Conservation (phyloP, 2,113 vertebrate genomes). For the Pseudopipra pipra region DNA sequence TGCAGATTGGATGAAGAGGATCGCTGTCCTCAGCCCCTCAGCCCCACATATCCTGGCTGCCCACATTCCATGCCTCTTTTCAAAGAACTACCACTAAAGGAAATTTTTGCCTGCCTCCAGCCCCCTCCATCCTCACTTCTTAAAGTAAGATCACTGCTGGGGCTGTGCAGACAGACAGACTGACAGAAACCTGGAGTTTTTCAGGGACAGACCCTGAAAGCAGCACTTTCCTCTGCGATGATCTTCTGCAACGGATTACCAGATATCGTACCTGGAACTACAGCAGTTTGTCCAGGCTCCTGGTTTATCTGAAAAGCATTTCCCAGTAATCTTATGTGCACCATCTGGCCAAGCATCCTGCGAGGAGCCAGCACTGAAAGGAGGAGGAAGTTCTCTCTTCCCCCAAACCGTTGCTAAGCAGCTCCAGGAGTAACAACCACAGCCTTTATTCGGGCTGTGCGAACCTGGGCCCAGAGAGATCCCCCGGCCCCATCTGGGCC, state of each 20-base stretch:
- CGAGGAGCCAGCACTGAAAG: neutral
- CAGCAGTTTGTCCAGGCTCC: conserved; percentile 18
- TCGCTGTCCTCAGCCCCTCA: neutral
- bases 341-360: conserved; percentile 51
- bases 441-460: neutral
- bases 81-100: neutral
- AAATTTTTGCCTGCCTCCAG: neutral
- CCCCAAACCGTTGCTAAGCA: neutral
- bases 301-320: conserved; percentile 20
- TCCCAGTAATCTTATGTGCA: conserved; percentile 29
- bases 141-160: neutral
- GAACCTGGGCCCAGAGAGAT: neutral
- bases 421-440: neutral
- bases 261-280: conserved; percentile 16
- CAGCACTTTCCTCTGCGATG: neutral
- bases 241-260: neutral
- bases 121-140: neutral
- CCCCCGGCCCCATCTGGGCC: neutral
- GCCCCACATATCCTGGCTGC: neutral
- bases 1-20: neutral
- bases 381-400: neutral
- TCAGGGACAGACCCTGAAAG: neutral
- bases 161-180: neutral
- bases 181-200: neutral
- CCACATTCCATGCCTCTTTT: neutral